Conservation (phyloP, 2,113 vertebrate genomes). For the Salminus brasiliensis region DNA sequence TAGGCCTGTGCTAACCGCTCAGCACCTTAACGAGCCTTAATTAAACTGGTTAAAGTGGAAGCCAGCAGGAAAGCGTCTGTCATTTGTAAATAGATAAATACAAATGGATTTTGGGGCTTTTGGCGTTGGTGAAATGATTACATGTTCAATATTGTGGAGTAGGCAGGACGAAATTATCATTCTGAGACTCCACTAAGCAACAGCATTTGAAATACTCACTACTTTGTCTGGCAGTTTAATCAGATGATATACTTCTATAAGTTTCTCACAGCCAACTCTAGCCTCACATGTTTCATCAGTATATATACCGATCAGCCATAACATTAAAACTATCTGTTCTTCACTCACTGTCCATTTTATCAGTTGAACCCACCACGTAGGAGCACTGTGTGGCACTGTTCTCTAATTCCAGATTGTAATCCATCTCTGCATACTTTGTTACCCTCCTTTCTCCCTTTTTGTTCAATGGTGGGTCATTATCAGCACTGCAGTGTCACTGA, state of each 20-base stretch:
- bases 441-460: no score
- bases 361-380: no score
- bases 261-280: no score
- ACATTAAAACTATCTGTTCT: no score
- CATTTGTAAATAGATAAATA: constrained; percentile 69
- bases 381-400: no score
- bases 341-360: no score
- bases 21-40: constrained; percentile 79
- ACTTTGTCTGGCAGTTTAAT: neutral
- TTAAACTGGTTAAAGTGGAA: constrained; percentile 78
- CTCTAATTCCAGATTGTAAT: no score
- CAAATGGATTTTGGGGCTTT: constrained; percentile 54
- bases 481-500: no score
- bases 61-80: constrained; percentile 64
- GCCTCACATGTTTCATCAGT: no score
- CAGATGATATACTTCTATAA: neutral
- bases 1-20: constrained; percentile 78
- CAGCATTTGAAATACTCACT: neutral
- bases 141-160: constrained; percentile 47
- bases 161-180: constrained; percentile 30
- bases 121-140: constrained; percentile 52
- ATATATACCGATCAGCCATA: no score
- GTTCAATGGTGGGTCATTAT: no score
- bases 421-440: no score
- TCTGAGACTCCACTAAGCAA: constrained; percentile 13